Conservation (phyloP, 2,888 invertebrate genomes). For the Mythimna loreyi region DNA sequence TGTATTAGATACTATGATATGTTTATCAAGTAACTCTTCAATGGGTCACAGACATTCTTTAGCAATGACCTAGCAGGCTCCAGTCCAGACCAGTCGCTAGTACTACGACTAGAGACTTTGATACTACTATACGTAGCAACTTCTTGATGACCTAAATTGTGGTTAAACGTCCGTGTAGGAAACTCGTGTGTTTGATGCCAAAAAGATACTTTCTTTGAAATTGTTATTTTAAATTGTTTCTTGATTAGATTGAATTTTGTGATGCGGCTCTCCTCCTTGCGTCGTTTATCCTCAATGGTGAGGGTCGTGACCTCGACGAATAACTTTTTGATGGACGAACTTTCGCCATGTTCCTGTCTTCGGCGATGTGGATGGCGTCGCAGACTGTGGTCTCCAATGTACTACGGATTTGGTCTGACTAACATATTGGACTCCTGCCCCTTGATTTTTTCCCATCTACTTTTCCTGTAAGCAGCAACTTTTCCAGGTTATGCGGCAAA, state of each 20-base stretch:
- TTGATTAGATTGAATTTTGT: not conserved
- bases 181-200: constrained; percentile 22
- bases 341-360: too few relatives aligned
- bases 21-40: constrained; percentile 23
- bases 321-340: too few relatives aligned
- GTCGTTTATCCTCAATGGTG: too few relatives aligned
- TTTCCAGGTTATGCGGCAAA: too few relatives aligned
- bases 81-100: constrained; percentile 9
- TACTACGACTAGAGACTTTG: constrained; percentile 21
- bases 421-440: too few relatives aligned
- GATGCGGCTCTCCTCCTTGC: too few relatives aligned
- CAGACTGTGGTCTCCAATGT: too few relatives aligned
- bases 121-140: constrained; percentile 22
- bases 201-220: not conserved
- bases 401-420: too few relatives aligned
- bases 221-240: constrained; percentile 15
- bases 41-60: constrained; percentile 53
- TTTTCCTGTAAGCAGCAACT: too few relatives aligned
- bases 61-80: constrained; percentile 37
- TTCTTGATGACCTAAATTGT: constrained; percentile 49
- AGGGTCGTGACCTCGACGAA: too few relatives aligned
- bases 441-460: too few relatives aligned
- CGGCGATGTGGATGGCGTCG: too few relatives aligned
- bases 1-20: constrained; percentile 9
- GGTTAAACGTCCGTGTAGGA: constrained; percentile 14